Base-by-base conservation (phyloP, 1,140 invertebrate species). In the Saccostrea echinata region DNA sequence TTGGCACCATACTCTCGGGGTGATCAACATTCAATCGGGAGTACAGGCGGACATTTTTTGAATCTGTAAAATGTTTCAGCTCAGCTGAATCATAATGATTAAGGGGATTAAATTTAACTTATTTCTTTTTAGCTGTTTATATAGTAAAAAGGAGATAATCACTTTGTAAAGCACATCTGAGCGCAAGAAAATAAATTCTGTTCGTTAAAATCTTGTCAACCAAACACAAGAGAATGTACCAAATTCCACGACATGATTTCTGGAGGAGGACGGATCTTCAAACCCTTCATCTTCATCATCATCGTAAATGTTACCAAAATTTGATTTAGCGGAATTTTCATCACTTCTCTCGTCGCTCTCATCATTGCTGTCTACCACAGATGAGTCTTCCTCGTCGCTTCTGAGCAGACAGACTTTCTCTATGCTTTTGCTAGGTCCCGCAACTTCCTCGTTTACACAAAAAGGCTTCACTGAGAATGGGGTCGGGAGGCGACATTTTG, bases 211-310 rank as follows among this genome's bases (percentile, higher is more conserved):
- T 43, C 43, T 3, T 43, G 6, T 9, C 1, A 43, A 43, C 9
- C 4, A 43, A 43, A 8, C 43, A 43, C 0, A 64, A 24, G 1
- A 6, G 24, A 21, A 64, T 11, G 21, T 64, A 64, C 57, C 57
- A 64, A 64, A 64, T 24, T 64, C 57, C 9, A 64, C 24, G 57
- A 64, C 57, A 64, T 24, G 57, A 64, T 64, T 64, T 64, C 57
- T 24, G 21, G 57, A 64, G 57, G 6, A 64, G 18, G 57, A 21
- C 21, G 57, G 24, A 24, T 64, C 57, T n/a, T 64, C 57, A 21
- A 64, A 64, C 21, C 57, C 57, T 18, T 64, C 57, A 24, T 64
- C 57, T 21, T 64, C 57, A 64, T 64, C 18, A 24, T 24, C 57
- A 64, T 24, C 24, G 6, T 21, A 21, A 64, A 21, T 4, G 43